These are phyloP conservation scores for Epirrhoe tristata DNA, from an alignment of 2,888 invertebrate genomes.

Conservation along the genomic window DNA sequence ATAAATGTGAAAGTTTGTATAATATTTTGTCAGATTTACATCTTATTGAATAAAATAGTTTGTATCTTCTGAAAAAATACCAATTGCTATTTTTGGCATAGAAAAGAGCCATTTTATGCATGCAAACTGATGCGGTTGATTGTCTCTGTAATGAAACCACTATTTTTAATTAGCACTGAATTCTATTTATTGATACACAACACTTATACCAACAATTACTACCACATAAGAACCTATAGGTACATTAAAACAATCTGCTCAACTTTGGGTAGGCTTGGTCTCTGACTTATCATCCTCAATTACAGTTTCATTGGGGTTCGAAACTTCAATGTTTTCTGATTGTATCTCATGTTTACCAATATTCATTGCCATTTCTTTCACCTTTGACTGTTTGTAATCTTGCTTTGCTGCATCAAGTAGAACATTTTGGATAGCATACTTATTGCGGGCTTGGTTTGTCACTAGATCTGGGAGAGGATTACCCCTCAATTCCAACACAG, in stretches of 20 bases:
- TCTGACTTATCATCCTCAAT: constrained; percentile 20
- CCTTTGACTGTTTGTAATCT: constrained; percentile 90
- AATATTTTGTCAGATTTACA: too few species aligned
- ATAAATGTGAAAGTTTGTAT: too few species aligned
- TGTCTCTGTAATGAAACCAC: background rate
- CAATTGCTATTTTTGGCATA: too few species aligned
- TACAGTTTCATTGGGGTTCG: background rate
- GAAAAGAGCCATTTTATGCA: too few species aligned
- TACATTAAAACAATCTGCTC: background rate
- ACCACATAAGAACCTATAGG: background rate
- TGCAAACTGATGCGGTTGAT: background rate
- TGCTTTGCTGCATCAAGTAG: constrained; percentile 93
- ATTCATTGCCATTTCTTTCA: constrained; percentile 80
- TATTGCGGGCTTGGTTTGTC: constrained; percentile 86
- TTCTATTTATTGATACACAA: background rate
- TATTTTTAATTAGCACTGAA: background rate
- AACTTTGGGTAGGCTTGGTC: background rate
- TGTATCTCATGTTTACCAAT: constrained; percentile 52
- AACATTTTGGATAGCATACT: constrained; percentile 92
- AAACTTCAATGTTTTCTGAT: constrained; percentile 30
- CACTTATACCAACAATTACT: background rate
- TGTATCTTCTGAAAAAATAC: too few species aligned
- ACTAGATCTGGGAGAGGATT: constrained; percentile 92
- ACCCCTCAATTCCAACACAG: constrained; percentile 91
- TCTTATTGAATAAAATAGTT: too few species aligned